Conservation (phyloP, 2,113 vertebrate genomes). For the Xiphophorus hellerii region DNA sequence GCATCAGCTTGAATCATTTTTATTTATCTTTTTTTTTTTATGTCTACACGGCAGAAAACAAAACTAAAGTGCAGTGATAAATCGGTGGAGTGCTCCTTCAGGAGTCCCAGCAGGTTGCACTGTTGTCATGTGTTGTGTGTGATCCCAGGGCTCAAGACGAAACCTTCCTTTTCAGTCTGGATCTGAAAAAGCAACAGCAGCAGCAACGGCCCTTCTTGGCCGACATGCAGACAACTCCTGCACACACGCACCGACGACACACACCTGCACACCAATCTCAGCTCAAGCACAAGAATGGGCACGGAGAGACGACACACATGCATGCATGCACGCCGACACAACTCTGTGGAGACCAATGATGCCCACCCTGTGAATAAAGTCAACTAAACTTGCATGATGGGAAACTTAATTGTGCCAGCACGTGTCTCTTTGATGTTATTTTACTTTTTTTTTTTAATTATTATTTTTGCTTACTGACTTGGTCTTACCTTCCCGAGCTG, state of each 20-base stretch:
- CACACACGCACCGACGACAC: constrained; percentile 29
- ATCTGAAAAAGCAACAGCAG: constrained; percentile 31
- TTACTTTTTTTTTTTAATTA: constrained; percentile 17
- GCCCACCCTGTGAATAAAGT: constrained; percentile 76
- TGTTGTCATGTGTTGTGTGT: constrained; percentile 2
- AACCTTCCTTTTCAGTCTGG: constrained; percentile 24
- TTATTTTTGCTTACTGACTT: neutral
- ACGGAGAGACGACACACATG: constrained; percentile 69
- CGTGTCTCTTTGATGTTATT: constrained; percentile 71
- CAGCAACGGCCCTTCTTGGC: neutral
- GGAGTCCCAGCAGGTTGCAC: neutral
- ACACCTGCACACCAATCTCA: constrained; percentile 46
- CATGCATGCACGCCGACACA: constrained; percentile 77
- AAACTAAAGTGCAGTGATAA: constrained; percentile 1
- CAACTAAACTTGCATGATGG: constrained; percentile 79
- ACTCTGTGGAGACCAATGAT: constrained; percentile 61
- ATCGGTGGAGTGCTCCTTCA: constrained; percentile 15
- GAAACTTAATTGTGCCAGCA: constrained; percentile 77
- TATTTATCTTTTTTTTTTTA: neutral
- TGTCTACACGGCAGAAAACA: neutral
- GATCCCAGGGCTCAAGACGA: constrained; percentile 29
- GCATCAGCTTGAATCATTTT: neutral
- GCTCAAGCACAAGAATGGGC: constrained; percentile 80
- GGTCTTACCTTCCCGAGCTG: constrained; percentile 42
- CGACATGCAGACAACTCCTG: neutral